A percentile compares a stretch with the other conserved stretches of the same genome.
Evolutionary conservation across 2,797 vertebrate species (phyloP).

Genomic region (Neopelma chrysocephalum): DNA sequence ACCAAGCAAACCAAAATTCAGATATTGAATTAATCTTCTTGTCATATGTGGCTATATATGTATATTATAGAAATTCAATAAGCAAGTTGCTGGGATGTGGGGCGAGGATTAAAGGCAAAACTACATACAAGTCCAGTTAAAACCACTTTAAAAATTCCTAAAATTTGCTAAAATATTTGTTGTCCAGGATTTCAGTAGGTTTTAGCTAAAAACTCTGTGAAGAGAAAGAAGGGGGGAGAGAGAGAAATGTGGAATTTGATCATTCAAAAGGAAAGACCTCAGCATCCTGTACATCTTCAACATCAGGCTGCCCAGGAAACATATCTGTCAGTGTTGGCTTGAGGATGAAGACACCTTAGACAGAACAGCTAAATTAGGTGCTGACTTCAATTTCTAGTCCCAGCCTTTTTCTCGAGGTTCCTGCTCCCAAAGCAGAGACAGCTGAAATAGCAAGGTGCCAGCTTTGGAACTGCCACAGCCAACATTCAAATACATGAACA

Average conservation of each 20-base stretch:
- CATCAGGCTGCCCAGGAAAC: background rate
- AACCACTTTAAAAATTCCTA: accelerated
- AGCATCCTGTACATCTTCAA: background rate
- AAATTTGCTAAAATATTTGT: background rate
- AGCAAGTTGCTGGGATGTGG: background rate
- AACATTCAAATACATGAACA: background rate
- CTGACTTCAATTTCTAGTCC: background rate
- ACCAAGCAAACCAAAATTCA: background rate
- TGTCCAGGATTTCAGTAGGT: background rate
- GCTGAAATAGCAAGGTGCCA: background rate
- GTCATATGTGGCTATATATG: background rate
- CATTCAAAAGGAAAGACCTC: background rate
- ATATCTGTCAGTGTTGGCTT: accelerated
- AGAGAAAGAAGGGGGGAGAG: background rate
- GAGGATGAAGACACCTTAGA: background rate
- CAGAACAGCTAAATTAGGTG: background rate
- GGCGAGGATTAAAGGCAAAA: background rate
- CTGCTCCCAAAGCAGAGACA: background rate
- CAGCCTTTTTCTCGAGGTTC: background rate
- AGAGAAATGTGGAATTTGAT: background rate
- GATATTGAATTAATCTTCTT: background rate
- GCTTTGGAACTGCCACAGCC: background rate
- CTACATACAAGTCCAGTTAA: background rate
- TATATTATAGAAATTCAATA: background rate
- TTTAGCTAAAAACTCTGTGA: background rate